Evolutionary conservation across 1,140 invertebrate genomes (phyloP).

Genomic region (Laupala kohalensis): DNA sequence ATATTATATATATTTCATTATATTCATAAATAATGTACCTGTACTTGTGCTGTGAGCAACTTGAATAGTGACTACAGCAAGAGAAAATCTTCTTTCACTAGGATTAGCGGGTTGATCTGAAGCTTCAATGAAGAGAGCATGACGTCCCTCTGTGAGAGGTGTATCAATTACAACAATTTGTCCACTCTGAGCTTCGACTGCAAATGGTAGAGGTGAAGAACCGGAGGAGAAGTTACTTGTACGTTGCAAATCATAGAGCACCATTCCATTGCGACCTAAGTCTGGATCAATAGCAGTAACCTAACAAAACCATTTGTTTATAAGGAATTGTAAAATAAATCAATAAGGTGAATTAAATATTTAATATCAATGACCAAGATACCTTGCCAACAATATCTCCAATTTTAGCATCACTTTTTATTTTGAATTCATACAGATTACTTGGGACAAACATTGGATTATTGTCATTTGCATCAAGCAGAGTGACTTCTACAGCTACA

Average conservation of each 20-base stretch:
- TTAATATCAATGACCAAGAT: conserved; percentile 15
- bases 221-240: conserved; percentile 45
- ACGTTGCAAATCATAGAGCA: conserved; percentile 61
- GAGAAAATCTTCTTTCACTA: conserved; percentile 60
- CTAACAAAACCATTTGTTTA: conserved; percentile 14
- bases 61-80: conserved; percentile 70
- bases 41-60: conserved; percentile 38
- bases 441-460: conserved; percentile 69
- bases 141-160: conserved; percentile 47
- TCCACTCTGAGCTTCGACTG: conserved; percentile 55
- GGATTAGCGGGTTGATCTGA: conserved; percentile 68
- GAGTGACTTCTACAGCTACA: conserved; percentile 62
- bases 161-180: conserved; percentile 53
- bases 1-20: too few species aligned
- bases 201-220: conserved; percentile 45
- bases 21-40: too few species aligned
- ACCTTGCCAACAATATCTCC: conserved; percentile 53
- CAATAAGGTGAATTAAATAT: not conserved
- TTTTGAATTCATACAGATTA: conserved; percentile 64
- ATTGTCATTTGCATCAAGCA: conserved; percentile 77
- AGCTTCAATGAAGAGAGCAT: conserved; percentile 68
- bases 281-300: conserved; percentile 69
- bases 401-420: conserved; percentile 48
- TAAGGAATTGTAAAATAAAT: not conserved
- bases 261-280: conserved; percentile 61